A percentile compares a stretch with the other conserved stretches of the same genome.
phyloP scores from a whole-genome alignment of 1,140 invertebrate species.

The Drosophila oshimai region DNA sequence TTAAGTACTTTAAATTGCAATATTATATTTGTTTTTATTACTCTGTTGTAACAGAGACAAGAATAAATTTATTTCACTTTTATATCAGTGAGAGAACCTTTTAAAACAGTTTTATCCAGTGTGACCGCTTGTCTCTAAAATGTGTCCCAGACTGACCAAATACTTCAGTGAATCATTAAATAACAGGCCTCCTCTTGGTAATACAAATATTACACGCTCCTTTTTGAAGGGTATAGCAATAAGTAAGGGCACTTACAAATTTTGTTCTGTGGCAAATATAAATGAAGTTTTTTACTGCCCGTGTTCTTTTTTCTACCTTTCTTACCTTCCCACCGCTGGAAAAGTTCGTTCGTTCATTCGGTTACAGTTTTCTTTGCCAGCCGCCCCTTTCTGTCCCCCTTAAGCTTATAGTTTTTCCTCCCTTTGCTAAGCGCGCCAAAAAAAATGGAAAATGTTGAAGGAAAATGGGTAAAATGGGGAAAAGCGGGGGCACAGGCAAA shows the following conservation, averaged over 20 bases:
- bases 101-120: neutral
- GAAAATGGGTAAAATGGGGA: slow-evolving; percentile 15
- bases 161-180: neutral
- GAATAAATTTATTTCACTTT: no score
- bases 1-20: no score
- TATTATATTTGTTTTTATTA: no score
- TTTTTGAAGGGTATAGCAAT: neutral
- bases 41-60: no score
- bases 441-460: slow-evolving; percentile 38
- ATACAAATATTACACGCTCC: neutral
- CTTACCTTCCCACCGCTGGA: slow-evolving; percentile 18
- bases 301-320: slow-evolving; percentile 12
- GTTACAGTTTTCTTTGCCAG: slow-evolving; percentile 26
- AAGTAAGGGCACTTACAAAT: slow-evolving; percentile 38
- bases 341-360: slow-evolving; percentile 23
- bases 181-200: no score
- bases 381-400: slow-evolving; percentile 3
- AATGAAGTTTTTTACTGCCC: slow-evolving; percentile 61
- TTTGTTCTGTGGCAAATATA: slow-evolving; percentile 67
- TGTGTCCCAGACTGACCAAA: neutral
- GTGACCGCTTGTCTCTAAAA: neutral
- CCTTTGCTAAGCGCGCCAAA: slow-evolving; percentile 55
- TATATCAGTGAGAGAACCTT: no score
- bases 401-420: slow-evolving; percentile 50
- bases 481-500: slow-evolving; percentile 28